Evolutionary conservation across 2,888 invertebrate species (phyloP).

Genomic region (Tortricodes alternella): DNA sequence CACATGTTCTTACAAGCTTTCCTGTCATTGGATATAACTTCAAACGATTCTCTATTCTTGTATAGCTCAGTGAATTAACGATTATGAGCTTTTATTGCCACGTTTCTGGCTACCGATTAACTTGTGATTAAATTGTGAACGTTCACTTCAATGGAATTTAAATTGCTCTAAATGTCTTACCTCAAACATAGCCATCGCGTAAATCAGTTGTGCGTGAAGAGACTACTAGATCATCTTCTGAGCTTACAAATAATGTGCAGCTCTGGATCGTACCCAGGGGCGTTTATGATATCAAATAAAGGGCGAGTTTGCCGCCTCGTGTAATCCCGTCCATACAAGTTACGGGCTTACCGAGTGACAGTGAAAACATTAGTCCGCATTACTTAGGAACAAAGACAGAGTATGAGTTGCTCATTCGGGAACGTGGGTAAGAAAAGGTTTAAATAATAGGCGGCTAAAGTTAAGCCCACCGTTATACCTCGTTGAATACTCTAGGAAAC

Average conservation of each 20-base stretch:
- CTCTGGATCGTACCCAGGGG: constrained; percentile 45
- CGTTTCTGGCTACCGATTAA: constrained; percentile 50
- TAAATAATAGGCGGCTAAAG: constrained; percentile 33
- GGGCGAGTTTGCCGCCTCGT: constrained; percentile 47
- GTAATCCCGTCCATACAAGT: constrained; percentile 46
- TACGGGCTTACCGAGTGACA: constrained; percentile 39
- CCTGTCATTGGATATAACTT: constrained; percentile 59
- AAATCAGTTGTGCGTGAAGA: constrained; percentile 22
- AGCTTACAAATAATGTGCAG: constrained; percentile 37
- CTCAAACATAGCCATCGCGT: background rate
- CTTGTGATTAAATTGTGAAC: constrained; percentile 29
- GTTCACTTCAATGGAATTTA: background rate
- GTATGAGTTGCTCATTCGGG: constrained; percentile 28
- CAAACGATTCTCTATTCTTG: constrained; percentile 49
- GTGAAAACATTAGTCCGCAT: constrained; percentile 46
- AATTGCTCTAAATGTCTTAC: background rate
- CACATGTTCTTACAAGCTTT: constrained; percentile 12
- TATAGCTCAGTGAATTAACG: constrained; percentile 42
- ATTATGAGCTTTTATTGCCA: constrained; percentile 51
- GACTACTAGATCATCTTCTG: constrained; percentile 31
- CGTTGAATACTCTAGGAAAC: constrained; percentile 37
- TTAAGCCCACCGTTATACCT: constrained; percentile 29
- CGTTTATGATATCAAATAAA: constrained; percentile 49
- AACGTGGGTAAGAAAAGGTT: constrained; percentile 24
- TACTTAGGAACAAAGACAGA: constrained; percentile 47